These are phyloP conservation scores for Ditula angustiorana DNA, from an alignment of 2,888 invertebrate genomes.

Conservation along the genomic window DNA sequence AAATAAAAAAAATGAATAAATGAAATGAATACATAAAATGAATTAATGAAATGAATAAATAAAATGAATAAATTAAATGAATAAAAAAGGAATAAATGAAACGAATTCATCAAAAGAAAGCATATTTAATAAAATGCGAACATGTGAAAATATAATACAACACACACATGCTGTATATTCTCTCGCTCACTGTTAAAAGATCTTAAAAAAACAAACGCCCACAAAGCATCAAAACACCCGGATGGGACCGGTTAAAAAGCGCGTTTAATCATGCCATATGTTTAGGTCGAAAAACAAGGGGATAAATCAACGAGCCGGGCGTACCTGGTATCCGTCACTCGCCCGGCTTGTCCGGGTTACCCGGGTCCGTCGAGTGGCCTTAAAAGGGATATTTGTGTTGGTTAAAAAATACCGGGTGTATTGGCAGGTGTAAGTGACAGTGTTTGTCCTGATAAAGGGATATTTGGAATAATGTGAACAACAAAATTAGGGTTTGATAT, in stretches of 20 bases:
- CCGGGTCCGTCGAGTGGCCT: constrained; percentile 10
- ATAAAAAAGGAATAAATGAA: too few species aligned
- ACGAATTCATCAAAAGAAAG: too few species aligned
- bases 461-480: too few species aligned
- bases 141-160: too few species aligned
- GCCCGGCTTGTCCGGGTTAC: constrained; percentile 2
- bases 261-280: constrained; percentile 28
- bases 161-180: too few species aligned
- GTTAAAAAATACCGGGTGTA: constrained; percentile 20
- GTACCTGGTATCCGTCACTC: constrained; percentile 24
- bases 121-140: too few species aligned
- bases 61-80: too few species aligned
- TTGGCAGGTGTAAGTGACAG: constrained; percentile 9
- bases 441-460: neutral
- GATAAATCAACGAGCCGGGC: neutral
- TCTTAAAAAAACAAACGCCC: constrained; percentile 6
- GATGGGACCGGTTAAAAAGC: constrained; percentile 25
- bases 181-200: too few species aligned
- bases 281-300: neutral
- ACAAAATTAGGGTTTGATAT: too few species aligned
- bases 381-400: constrained; percentile 26
- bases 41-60: too few species aligned
- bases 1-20: too few species aligned
- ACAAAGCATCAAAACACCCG: constrained; percentile 18
- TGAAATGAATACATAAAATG: too few species aligned